Evolutionary conservation across 2,113 vertebrate genomes (phyloP), one percentile per base, ranked within the genome.

Genomic region (Gallinago undulata): DNA sequence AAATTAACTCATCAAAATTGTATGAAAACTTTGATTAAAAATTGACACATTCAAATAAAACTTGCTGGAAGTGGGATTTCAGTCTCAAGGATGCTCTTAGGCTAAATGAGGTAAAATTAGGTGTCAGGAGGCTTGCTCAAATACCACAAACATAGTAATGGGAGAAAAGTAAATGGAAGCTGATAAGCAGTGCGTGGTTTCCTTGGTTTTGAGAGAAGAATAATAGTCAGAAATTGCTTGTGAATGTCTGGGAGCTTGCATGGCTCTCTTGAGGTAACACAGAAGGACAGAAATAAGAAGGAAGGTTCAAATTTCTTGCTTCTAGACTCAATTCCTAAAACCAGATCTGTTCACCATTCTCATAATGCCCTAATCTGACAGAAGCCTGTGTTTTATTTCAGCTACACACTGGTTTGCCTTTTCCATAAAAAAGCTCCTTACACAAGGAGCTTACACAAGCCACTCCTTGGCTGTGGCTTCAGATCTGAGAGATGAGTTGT

Each of bases 1-100:
- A 85, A 93, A 95, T 76, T 63, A 86, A 63, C 73, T 94, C 39
- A 85, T 91, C 18, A 84, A 88, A 90, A 35, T 53, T 60, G 16
- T 60, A 59, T 90, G 75, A 80, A 91, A 63, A 64, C 55, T 67
- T 41, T 56, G 83, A 94, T 95, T 85, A 87, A 79, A 90, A 91
- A 63, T 80, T 69, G 60, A 69, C 41, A 5, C 70, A 43, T 76
- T 90, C 27, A 21, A 51, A 70, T 89, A 31, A 64, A 84, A 62
- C 50, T 82, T 62, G 28, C 56, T 60, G 66, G 48, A 93, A 75
- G 53, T 45, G 66, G 11, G 30, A 35, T 85, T 45, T 79, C 51
- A 1, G 18, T 81, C 55, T 90, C 10, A 5, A 35, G 48, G 47
- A 50, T 33, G 70, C 57, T 78, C 24, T 79, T 87, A 48, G 33